Evolutionary conservation across 2,888 invertebrate genomes (phyloP).

Genomic region (Rapana venosa): DNA sequence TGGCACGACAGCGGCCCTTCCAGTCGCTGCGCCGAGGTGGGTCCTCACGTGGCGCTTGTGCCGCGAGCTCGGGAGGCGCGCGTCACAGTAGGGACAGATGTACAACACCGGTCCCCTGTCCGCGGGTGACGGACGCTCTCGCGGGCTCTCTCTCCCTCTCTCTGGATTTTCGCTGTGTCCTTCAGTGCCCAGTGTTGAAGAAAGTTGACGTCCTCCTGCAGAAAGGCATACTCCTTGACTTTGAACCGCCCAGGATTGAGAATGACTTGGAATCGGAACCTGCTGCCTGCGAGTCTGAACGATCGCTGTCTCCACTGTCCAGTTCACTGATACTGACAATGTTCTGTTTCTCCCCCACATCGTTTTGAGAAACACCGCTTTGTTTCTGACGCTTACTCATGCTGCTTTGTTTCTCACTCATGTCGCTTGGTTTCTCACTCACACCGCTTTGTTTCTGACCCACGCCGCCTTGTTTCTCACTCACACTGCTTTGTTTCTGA

Average conservation of each 20-base stretch:
- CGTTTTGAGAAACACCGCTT: no score
- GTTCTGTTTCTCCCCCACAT: no score
- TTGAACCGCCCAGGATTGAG: not conserved
- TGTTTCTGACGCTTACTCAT: no score
- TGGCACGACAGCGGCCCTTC: not conserved
- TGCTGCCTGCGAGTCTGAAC: not conserved
- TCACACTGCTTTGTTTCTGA: no score
- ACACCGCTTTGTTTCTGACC: no score
- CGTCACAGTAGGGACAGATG: not conserved
- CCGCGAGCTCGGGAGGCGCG: not conserved
- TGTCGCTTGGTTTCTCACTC: no score
- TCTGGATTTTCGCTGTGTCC: not conserved
- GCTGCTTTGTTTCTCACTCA: no score
- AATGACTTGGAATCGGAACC: not conserved
- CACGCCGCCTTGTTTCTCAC: no score
- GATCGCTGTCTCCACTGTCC: no score
- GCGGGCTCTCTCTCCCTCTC: not conserved
- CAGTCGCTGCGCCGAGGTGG: not conserved
- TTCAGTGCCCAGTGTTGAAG: not conserved
- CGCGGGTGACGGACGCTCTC: not conserved
- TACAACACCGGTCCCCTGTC: not conserved
- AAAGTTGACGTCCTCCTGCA: not conserved
- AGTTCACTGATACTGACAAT: no score
- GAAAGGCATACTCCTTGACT: not conserved
- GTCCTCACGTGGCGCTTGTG: not conserved